Evolutionary conservation across 2,113 vertebrate species (phyloP).

Genomic region (Nothobranchius furzeri): DNA sequence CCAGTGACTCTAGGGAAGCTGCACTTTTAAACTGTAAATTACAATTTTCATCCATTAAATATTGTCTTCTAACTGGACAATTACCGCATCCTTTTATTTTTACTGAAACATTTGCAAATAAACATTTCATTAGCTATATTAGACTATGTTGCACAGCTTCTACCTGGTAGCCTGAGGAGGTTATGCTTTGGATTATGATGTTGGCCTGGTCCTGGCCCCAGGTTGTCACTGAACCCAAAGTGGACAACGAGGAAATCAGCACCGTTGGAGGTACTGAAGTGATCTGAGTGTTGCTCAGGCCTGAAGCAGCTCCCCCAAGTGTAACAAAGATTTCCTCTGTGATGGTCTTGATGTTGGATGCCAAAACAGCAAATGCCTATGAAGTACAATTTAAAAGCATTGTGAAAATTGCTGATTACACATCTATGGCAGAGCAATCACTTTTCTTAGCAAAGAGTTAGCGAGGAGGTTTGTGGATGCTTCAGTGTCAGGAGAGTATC

Average conservation of each 20-base stretch:
- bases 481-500: no score
- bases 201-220: no score
- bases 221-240: no score
- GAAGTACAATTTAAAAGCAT: slow-evolving; percentile 17
- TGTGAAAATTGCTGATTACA: background rate
- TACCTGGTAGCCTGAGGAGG: slow-evolving; percentile 23
- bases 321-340: slow-evolving; percentile 17
- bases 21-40: no score
- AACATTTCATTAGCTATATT: background rate
- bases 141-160: background rate
- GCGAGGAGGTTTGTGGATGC: no score
- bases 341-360: slow-evolving; percentile 12
- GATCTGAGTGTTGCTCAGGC: slow-evolving; percentile 24
- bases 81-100: background rate
- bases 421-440: no score
- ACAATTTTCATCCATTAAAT: background rate
- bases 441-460: no score
- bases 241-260: no score
- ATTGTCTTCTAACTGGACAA: background rate
- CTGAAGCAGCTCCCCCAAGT: slow-evolving; percentile 48
- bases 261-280: no score
- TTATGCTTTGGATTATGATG: no score
- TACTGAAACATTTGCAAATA: background rate
- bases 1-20: no score
- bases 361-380: slow-evolving; percentile 2